Evolutionary conservation across 2,113 vertebrate species (phyloP).

Genomic region (Pseudopipra pipra): DNA sequence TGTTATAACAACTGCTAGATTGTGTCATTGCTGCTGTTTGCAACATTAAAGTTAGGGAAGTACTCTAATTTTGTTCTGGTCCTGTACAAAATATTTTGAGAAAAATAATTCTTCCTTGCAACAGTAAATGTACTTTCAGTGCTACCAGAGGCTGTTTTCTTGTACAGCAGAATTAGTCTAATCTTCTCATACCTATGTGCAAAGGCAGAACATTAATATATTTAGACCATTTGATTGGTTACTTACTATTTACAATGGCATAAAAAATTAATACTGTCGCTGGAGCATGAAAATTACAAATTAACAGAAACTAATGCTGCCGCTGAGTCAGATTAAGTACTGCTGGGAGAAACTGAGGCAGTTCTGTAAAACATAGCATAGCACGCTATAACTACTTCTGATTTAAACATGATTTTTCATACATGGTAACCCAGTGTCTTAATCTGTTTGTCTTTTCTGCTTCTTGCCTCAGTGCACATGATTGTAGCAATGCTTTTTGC

Average conservation of each 20-base stretch:
- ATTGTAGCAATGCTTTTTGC: neutral
- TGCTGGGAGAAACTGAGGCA: slow-evolving; percentile 67
- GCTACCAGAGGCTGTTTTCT: slow-evolving; percentile 35
- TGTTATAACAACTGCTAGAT: neutral
- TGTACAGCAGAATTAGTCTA: slow-evolving; percentile 61
- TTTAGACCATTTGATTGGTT: slow-evolving; percentile 73
- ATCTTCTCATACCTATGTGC: slow-evolving; percentile 71
- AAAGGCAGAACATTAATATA: slow-evolving; percentile 70
- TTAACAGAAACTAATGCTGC: slow-evolving; percentile 68
- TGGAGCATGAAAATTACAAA: slow-evolving; percentile 74
- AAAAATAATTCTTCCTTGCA: slow-evolving; percentile 26
- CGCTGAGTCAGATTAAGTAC: slow-evolving; percentile 32
- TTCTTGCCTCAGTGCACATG: neutral
- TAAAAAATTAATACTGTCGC: slow-evolving; percentile 71
- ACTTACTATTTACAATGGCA: slow-evolving; percentile 70
- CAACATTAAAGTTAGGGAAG: neutral
- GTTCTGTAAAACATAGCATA: slow-evolving; percentile 24
- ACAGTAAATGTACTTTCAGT: slow-evolving; percentile 9
- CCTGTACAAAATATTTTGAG: neutral
- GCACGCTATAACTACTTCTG: neutral
- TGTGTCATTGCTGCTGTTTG: neutral
- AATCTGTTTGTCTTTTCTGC: slow-evolving; percentile 38
- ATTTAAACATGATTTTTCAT: slow-evolving; percentile 54
- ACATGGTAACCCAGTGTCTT: slow-evolving; percentile 5
- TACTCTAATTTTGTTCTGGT: neutral